Evolutionary conservation across 2,797 vertebrate genomes (phyloP).

Genomic region (Sebastes kiyomatsui): DNA sequence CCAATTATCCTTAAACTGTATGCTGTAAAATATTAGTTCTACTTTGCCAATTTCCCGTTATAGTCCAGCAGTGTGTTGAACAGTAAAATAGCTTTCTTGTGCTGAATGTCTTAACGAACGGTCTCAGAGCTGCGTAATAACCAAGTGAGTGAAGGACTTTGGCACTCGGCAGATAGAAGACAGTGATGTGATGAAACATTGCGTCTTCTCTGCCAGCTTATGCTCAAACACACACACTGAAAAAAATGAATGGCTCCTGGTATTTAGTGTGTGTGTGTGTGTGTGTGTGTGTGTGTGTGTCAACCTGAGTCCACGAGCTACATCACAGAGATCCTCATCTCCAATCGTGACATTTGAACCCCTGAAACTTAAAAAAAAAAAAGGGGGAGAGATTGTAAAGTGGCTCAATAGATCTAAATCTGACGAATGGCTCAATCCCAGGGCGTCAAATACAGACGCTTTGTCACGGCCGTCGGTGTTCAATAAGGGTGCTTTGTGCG

Average conservation of each 20-base stretch:
- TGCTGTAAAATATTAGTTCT: background rate
- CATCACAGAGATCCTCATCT: conserved; percentile 25
- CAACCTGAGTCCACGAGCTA: conserved; percentile 56
- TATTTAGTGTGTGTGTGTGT: background rate
- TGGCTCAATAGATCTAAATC: background rate
- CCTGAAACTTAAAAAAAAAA: background rate
- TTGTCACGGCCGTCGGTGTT: too few relatives aligned
- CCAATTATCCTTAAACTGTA: background rate
- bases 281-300: background rate
- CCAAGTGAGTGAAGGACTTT: conserved; percentile 45
- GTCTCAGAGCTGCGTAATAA: conserved; percentile 23
- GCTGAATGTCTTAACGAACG: conserved; percentile 7
- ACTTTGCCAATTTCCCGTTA: background rate
- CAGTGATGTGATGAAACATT: conserved; percentile 5
- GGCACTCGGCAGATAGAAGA: conserved; percentile 42
- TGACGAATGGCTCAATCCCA: conserved; percentile 11
- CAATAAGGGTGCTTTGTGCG: too few relatives aligned
- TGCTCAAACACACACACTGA: conserved; percentile 25
- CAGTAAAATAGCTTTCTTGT: conserved; percentile 5
- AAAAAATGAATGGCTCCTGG: conserved; percentile 31
- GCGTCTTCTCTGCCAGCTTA: conserved; percentile 31
- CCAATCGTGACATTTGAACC: conserved; percentile 9
- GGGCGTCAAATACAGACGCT: too few relatives aligned
- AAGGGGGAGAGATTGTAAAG: conserved; percentile 1
- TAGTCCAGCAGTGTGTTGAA: conserved; percentile 7